phyloP scores from a whole-genome alignment of 2,797 vertebrate species.

The Eospalax fontanierii region DNA sequence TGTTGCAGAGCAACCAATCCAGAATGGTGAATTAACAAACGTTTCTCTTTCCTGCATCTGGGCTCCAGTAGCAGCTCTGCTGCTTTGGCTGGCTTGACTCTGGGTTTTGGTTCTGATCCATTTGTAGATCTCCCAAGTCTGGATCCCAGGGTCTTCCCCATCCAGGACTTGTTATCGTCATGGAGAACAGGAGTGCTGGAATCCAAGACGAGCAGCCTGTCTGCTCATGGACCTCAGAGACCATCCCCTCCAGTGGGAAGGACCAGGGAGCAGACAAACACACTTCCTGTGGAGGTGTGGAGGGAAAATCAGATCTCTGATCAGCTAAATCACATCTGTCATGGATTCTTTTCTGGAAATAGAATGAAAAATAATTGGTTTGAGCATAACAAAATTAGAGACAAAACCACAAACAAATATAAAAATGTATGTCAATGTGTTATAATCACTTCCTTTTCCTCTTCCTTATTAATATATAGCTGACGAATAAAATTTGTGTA shows the following conservation, averaged over 20 bases:
- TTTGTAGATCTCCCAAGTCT: background rate
- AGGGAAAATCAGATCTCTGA: background rate
- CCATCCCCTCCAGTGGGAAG: background rate
- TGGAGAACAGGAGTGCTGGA: background rate
- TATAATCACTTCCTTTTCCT: background rate
- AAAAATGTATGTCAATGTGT: background rate
- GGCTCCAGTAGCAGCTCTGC: background rate
- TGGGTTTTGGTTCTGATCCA: background rate
- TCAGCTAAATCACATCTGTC: background rate
- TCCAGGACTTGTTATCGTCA: no score
- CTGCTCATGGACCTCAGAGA: rapidly evolving
- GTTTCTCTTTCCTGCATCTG: background rate
- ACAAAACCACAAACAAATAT: background rate
- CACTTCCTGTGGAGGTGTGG: background rate
- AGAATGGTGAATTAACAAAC: background rate
- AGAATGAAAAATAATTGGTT: background rate
- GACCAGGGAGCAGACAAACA: background rate
- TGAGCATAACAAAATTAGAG: background rate
- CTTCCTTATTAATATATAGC: background rate
- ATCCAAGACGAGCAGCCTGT: no score
- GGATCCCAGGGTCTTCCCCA: background rate
- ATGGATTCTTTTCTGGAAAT: background rate
- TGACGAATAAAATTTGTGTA: background rate
- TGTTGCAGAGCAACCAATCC: background rate
- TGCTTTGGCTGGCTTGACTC: background rate